Percentiles rank a stretch among this genome's conserved stretches.
Evolutionary conservation across 2,113 vertebrate genomes (phyloP).

Genomic region (Eulemur rufifrons): DNA sequence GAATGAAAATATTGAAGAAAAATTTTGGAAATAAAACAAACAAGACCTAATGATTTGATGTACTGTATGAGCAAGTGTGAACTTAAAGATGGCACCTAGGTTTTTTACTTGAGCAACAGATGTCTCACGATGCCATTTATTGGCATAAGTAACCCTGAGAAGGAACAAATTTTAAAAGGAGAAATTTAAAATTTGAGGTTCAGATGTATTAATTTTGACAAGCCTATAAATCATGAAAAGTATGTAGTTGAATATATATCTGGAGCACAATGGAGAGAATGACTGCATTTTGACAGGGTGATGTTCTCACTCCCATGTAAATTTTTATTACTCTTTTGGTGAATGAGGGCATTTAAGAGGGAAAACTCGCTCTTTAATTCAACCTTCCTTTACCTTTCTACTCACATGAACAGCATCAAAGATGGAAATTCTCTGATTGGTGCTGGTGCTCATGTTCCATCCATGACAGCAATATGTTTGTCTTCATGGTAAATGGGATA

Average conservation of each 20-base stretch:
- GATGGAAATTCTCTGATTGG: not conserved
- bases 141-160: not conserved
- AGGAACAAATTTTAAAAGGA: not conserved
- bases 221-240: not conserved
- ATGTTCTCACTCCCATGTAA: not conserved
- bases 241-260: not conserved
- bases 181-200: not conserved
- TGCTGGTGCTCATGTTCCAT: not conserved
- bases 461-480: conserved; percentile 24
- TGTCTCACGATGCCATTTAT: not conserved
- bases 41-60: not conserved
- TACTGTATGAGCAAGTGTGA: not conserved
- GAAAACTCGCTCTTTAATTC: not conserved
- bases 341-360: not conserved
- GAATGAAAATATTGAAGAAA: not conserved
- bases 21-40: not conserved
- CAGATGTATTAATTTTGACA: not conserved
- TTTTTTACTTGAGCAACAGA: not conserved
- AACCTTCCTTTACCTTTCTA: not conserved
- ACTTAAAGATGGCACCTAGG: not conserved
- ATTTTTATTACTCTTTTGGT: not conserved
- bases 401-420: not conserved
- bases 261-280: not conserved
- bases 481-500: conserved; percentile 58
- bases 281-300: not conserved